Evolutionary conservation across 2,113 vertebrate genomes (phyloP).

Genomic region (Dasyornis broadbenti): DNA sequence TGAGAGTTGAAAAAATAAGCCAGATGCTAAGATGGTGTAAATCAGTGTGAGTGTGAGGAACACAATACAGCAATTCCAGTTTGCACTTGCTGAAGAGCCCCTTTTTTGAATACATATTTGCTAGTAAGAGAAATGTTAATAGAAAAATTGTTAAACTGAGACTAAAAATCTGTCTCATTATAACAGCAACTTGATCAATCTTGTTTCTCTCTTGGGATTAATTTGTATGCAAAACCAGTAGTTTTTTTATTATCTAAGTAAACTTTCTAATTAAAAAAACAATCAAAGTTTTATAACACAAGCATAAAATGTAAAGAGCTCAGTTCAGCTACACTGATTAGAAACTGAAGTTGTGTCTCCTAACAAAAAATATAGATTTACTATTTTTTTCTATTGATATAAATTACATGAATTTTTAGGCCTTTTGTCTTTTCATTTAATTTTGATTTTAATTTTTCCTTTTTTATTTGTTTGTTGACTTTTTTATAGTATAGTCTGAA

Average conservation of each 20-base stretch:
- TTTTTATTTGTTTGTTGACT: fast-evolving
- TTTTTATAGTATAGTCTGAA: background rate
- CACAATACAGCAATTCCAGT: background rate
- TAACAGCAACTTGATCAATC: background rate
- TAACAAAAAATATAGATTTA: background rate
- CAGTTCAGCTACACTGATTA: background rate
- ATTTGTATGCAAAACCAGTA: background rate
- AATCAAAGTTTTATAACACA: background rate
- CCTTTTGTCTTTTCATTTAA: background rate
- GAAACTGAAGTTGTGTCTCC: background rate
- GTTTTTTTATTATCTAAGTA: background rate
- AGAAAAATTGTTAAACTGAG: background rate
- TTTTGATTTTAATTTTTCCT: background rate
- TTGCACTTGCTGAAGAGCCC: background rate
- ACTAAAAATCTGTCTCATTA: background rate
- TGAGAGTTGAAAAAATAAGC: background rate
- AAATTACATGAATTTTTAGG: background rate
- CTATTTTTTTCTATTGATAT: background rate
- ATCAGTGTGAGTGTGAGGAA: background rate
- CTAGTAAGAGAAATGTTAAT: background rate
- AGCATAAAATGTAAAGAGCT: background rate
- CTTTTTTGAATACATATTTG: background rate
- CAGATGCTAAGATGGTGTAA: constrained; percentile 6
- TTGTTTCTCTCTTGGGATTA: background rate
- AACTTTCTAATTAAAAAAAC: constrained; percentile 29